These are phyloP conservation scores for Sarcophaga subvicina DNA, from an alignment of 2,888 invertebrate species.

Conservation along the genomic window DNA sequence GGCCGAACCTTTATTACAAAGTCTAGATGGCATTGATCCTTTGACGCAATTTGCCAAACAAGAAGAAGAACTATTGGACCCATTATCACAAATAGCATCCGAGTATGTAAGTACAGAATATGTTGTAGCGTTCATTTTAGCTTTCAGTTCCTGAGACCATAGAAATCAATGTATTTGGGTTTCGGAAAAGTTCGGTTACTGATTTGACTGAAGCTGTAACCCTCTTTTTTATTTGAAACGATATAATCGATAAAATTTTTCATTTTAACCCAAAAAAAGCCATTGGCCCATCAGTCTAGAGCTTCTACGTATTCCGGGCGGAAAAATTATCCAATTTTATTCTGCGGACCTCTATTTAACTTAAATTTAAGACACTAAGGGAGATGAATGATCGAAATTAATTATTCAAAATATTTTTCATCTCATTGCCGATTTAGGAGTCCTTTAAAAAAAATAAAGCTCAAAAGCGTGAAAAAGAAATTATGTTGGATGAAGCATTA, in stretches of 20 bases:
- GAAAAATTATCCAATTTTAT: too few species aligned
- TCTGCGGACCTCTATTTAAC: too few species aligned
- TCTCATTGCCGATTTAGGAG: conserved; percentile 71
- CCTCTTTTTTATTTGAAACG: too few species aligned
- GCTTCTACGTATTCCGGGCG: background rate
- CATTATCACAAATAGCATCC: conserved; percentile 85
- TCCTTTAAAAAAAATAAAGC: conserved; percentile 73
- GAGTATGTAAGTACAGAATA: conserved; percentile 75
- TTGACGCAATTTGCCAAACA: conserved; percentile 87
- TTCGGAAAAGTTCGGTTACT: too few species aligned
- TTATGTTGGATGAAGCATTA: conserved; percentile 82
- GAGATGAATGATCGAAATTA: background rate
- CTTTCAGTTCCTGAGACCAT: too few species aligned
- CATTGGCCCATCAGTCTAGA: background rate
- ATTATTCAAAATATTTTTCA: background rate
- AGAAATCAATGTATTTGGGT: too few species aligned
- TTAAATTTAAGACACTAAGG: too few species aligned
- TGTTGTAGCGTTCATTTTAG: too few species aligned
- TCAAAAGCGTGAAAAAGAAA: conserved; percentile 71
- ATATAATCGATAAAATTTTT: too few species aligned
- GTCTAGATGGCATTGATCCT: conserved; percentile 88
- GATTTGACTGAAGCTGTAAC: too few species aligned
- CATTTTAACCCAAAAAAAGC: too few species aligned
- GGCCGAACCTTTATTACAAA: conserved; percentile 82
- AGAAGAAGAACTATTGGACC: conserved; percentile 84